phyloP scores from a whole-genome alignment of 2,888 invertebrate genomes.

The Pollenia amentaria region DNA sequence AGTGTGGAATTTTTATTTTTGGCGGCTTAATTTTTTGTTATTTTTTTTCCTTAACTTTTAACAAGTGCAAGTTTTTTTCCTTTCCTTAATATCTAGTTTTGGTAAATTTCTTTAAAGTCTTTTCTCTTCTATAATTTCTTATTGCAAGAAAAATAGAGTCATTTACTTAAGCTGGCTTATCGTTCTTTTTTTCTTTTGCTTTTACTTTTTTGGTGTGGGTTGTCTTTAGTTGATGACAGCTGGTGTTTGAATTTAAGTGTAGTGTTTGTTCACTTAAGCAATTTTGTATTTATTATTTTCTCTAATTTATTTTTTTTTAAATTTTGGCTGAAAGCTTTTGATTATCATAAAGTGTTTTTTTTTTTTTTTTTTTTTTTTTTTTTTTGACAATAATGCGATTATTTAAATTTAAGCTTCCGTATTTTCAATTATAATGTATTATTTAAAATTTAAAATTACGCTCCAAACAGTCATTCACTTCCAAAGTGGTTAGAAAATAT shows the following conservation, averaged over 20 bases:
- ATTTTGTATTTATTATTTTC: conserved; percentile 44
- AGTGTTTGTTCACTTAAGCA: conserved; percentile 26
- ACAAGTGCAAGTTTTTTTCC: conserved; percentile 67
- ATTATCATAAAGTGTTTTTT: conserved; percentile 62
- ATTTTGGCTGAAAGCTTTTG: conserved; percentile 47
- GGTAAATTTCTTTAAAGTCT: conserved; percentile 25
- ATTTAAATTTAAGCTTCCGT: conserved; percentile 66
- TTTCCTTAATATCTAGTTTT: conserved; percentile 26
- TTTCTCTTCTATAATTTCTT: conserved; percentile 13
- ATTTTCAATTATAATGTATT: conserved; percentile 60
- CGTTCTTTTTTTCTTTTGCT: conserved; percentile 1
- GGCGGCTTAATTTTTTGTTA: conserved; percentile 43
- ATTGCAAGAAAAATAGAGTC: conserved; percentile 62
- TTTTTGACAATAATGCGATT: conserved; percentile 66
- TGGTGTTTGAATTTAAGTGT: conserved; percentile 39
- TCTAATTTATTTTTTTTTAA: conserved; percentile 2
- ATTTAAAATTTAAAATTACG: conserved; percentile 20
- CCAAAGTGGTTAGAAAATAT: background rate
- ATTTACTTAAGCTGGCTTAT: conserved; percentile 69
- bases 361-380: conserved; percentile 37
- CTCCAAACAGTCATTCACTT: background rate
- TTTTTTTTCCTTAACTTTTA: conserved; percentile 16
- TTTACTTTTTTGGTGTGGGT: conserved; percentile 57
- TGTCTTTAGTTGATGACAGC: conserved; percentile 69
- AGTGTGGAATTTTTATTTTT: conserved; percentile 62